Conservation (phyloP, 2,888 invertebrate genomes). For the Mermis nigrescens region DNA sequence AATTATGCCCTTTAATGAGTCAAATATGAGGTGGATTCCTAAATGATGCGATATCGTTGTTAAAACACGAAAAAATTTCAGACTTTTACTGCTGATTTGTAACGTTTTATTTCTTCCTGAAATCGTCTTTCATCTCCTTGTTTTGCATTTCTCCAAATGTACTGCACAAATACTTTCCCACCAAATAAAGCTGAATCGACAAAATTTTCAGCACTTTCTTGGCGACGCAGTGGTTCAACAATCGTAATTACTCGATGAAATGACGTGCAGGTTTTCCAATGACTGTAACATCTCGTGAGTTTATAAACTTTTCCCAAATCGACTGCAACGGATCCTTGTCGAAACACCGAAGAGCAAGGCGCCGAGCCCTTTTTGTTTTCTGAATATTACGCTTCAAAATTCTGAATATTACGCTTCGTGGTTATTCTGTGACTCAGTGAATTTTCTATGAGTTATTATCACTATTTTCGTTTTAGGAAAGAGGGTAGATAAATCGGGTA, state of each 20-base stretch:
- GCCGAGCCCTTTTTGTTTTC: no score
- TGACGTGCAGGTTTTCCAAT: conserved; percentile 31
- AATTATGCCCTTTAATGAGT: no score
- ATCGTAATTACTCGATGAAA: conserved; percentile 32
- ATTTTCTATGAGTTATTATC: no score
- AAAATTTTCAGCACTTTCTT: neutral
- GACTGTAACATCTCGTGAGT: conserved; percentile 30
- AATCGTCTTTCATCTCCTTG: conserved; percentile 28
- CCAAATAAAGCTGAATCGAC: conserved; percentile 18
- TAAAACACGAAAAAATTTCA: no score
- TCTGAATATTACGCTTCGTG: neutral
- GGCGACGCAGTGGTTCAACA: conserved; percentile 22
- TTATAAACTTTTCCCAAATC: conserved; percentile 19
- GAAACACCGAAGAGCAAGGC: no score
- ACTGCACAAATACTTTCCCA: conserved; percentile 28
- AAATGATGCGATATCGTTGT: no score
- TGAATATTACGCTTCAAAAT: no score
- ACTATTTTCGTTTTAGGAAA: no score
- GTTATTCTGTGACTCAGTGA: neutral
- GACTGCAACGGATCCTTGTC: conserved; percentile 16
- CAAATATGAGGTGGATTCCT: no score
- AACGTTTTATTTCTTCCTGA: no score
- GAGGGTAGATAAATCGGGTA: no score
- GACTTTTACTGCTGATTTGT: no score
- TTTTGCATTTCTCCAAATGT: conserved; percentile 31